These are phyloP conservation scores for Scaptomyza hsui DNA, from an alignment of 1,140 invertebrate genomes.

Conservation along the genomic window DNA sequence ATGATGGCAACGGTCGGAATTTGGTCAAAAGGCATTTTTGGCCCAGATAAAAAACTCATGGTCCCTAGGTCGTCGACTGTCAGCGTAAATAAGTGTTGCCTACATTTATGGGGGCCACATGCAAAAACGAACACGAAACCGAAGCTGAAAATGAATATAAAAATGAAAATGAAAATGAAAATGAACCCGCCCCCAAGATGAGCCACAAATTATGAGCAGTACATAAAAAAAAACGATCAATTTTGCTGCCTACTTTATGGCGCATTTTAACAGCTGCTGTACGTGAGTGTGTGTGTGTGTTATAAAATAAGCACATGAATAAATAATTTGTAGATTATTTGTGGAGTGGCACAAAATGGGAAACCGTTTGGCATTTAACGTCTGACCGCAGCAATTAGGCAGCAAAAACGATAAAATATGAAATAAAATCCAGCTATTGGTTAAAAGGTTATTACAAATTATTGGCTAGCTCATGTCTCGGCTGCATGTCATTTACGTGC, in stretches of 20 bases:
- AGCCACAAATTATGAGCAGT: slow-evolving; percentile 55
- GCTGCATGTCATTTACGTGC: too few species aligned
- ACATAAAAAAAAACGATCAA: slow-evolving; percentile 28
- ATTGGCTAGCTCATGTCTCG: not conserved
- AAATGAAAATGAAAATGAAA: not conserved
- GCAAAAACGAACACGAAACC: slow-evolving; percentile 46
- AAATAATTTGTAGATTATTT: slow-evolving; percentile 57
- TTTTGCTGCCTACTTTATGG: slow-evolving; percentile 33
- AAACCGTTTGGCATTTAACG: slow-evolving; percentile 46
- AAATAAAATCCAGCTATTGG: not conserved
- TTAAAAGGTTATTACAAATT: not conserved
- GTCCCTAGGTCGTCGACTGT: not conserved
- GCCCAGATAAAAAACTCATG: slow-evolving; percentile 32
- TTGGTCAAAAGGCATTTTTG: slow-evolving; percentile 49
- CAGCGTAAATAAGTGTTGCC: slow-evolving; percentile 57
- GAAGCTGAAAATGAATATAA: not conserved
- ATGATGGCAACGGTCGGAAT: slow-evolving; percentile 52
- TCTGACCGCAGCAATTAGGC: slow-evolving; percentile 62
- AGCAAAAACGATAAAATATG: not conserved
- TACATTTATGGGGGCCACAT: slow-evolving; percentile 30
- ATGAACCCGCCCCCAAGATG: slow-evolving; percentile 29
- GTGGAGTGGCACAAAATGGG: not conserved
- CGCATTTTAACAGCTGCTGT: not conserved
- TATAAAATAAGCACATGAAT: slow-evolving; percentile 63
- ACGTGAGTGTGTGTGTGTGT: not conserved